Percentiles rank a stretch among this genome's conserved stretches.
These are phyloP conservation scores for Hapalemur alaotrensis DNA, from an alignment of 2,797 vertebrate genomes.

Conservation along the genomic window DNA sequence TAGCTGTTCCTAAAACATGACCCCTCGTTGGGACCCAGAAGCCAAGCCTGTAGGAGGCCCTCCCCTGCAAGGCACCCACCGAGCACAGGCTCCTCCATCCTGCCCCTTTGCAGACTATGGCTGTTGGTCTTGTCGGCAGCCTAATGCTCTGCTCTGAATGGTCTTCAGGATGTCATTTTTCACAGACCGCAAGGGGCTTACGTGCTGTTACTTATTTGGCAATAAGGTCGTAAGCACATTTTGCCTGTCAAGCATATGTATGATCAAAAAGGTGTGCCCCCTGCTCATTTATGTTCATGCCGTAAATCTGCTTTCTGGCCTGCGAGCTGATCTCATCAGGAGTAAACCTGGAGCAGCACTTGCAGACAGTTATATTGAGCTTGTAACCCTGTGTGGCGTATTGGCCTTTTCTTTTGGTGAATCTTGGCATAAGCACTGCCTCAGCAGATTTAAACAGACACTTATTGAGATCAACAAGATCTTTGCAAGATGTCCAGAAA, in stretches of 20 bases:
- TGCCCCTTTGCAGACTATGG: slow-evolving; percentile 47
- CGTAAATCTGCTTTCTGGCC: slow-evolving; percentile 84
- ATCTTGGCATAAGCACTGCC: slow-evolving; percentile 79
- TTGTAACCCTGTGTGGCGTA: slow-evolving; percentile 77
- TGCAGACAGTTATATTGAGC: slow-evolving; percentile 83
- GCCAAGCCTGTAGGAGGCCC: slow-evolving; percentile 35
- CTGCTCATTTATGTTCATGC: slow-evolving; percentile 79
- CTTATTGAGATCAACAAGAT: slow-evolving; percentile 83
- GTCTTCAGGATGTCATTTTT: slow-evolving; percentile 72
- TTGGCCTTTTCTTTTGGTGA: slow-evolving; percentile 82
- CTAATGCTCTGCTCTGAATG: slow-evolving; percentile 5
- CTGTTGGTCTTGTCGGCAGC: slow-evolving; percentile 46
- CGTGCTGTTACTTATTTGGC: slow-evolving; percentile 77
- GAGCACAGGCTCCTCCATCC: background rate
- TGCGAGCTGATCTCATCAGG: slow-evolving; percentile 84
- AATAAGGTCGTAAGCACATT: slow-evolving; percentile 79
- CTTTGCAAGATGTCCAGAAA: slow-evolving; percentile 76
- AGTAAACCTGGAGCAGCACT: slow-evolving; percentile 82
- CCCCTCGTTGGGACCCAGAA: background rate
- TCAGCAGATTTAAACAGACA: slow-evolving; percentile 84
- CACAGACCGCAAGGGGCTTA: slow-evolving; percentile 32
- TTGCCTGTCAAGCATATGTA: slow-evolving; percentile 84
- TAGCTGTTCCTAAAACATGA: slow-evolving; percentile 48
- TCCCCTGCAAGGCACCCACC: background rate
- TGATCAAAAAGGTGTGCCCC: slow-evolving; percentile 80